Evolutionary conservation across 1,140 invertebrate genomes (phyloP).

Genomic region (Phenacoccus solenopsis): DNA sequence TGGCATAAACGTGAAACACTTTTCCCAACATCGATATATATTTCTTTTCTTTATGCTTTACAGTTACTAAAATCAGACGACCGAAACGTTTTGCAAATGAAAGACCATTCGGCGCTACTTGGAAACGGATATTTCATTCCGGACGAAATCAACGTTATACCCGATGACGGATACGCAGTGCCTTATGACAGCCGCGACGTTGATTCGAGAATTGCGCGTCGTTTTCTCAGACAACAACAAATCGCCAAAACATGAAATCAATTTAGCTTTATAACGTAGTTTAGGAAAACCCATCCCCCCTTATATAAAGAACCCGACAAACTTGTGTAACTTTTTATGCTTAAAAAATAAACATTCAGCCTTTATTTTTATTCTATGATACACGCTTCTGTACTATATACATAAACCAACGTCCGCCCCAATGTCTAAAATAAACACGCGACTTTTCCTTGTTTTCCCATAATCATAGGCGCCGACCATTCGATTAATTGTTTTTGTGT

Average conservation of each 20-base stretch:
- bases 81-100: neutral
- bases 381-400: no score
- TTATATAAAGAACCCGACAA: neutral
- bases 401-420: neutral
- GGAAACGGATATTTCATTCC: neutral
- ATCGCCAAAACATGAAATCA: neutral
- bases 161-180: neutral
- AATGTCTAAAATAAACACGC: neutral
- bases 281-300: neutral
- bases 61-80: neutral
- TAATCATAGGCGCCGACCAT: neutral
- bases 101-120: neutral
- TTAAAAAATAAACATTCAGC: constrained; percentile 8
- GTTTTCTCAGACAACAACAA: constrained; percentile 4
- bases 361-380: neutral
- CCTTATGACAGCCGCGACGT: neutral
- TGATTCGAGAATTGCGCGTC: neutral
- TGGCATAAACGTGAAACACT: no score
- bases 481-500: neutral
- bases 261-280: neutral
- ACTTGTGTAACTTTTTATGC: neutral
- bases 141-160: neutral
- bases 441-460: neutral
- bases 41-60: neutral
- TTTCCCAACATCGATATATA: no score